Conservation (phyloP, 2,888 invertebrate genomes). For the Sarcophaga variegata region DNA sequence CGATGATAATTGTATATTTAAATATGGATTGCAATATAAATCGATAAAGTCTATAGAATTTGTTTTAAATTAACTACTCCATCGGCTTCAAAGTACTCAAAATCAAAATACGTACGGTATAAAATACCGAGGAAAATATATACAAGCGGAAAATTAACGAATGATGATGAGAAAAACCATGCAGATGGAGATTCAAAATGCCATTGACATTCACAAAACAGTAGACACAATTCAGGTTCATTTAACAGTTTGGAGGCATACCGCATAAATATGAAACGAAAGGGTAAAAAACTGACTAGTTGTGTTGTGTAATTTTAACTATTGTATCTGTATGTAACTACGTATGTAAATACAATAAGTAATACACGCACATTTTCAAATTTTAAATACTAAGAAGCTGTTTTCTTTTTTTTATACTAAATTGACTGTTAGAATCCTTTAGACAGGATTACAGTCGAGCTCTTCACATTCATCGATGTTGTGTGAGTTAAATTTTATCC, state of each 20-base stretch:
- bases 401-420: too few species aligned
- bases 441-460: too few species aligned
- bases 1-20: too few species aligned
- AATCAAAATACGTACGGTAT: too few species aligned
- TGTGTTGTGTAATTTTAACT: slow-evolving; percentile 51
- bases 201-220: background rate
- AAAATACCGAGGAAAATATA: background rate
- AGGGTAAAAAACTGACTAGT: slow-evolving; percentile 38
- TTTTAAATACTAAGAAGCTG: too few species aligned
- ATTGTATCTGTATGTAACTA: slow-evolving; percentile 39
- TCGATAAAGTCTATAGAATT: too few species aligned
- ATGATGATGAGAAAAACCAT: background rate
- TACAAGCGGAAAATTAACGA: background rate
- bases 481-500: too few species aligned
- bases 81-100: too few species aligned
- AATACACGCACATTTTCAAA: background rate
- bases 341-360: background rate
- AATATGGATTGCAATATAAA: too few species aligned
- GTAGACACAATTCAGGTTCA: slow-evolving; percentile 51
- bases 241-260: slow-evolving; percentile 51
- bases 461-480: too few species aligned
- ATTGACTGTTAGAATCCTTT: too few species aligned
- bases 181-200: slow-evolving; percentile 25
- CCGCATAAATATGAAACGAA: slow-evolving; percentile 40
- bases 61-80: too few species aligned